Conservation (phyloP, 2,113 vertebrate genomes). For the Thalassoma bifasciatum region DNA sequence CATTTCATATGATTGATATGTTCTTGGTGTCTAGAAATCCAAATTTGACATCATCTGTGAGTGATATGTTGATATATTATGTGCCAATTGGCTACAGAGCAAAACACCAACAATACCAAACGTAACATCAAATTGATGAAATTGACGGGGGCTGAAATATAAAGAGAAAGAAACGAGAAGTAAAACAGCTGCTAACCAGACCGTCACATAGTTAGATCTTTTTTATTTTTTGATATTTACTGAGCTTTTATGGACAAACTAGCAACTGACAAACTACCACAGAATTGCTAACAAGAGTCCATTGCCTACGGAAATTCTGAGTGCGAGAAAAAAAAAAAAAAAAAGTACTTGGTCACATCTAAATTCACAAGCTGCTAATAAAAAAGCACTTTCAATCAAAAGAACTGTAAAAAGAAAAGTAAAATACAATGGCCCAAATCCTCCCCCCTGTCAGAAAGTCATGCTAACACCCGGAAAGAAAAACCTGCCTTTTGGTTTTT, state of each 20-base stretch:
- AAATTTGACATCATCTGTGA: slow-evolving; percentile 77
- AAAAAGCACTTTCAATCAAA: slow-evolving; percentile 47
- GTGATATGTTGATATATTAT: slow-evolving; percentile 76
- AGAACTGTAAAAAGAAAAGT: slow-evolving; percentile 11
- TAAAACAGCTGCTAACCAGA: slow-evolving; percentile 4
- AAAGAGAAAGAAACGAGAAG: background rate
- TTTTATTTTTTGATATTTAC: slow-evolving; percentile 10
- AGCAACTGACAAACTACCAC: slow-evolving; percentile 52
- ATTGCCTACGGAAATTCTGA: slow-evolving; percentile 29
- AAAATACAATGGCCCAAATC: slow-evolving; percentile 28
- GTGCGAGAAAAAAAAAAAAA: background rate
- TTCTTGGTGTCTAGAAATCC: slow-evolving; percentile 69
- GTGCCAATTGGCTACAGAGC: slow-evolving; percentile 57
- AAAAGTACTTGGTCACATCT: slow-evolving; percentile 60
- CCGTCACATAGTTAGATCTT: slow-evolving; percentile 10
- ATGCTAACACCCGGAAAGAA: slow-evolving; percentile 25
- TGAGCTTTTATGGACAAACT: slow-evolving; percentile 28
- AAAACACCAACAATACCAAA: slow-evolving; percentile 45
- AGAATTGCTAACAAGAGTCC: slow-evolving; percentile 29
- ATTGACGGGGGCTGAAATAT: background rate
- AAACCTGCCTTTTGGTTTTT: slow-evolving; percentile 26
- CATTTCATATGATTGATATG: slow-evolving; percentile 81
- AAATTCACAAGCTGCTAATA: slow-evolving; percentile 62
- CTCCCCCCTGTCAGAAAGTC: slow-evolving; percentile 25
- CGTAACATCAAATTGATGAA: background rate